Evolutionary conservation across 2,888 invertebrate genomes (phyloP), one percentile per base, ranked within the genome.

Genomic region (Brachypalpus laphriformis): DNA sequence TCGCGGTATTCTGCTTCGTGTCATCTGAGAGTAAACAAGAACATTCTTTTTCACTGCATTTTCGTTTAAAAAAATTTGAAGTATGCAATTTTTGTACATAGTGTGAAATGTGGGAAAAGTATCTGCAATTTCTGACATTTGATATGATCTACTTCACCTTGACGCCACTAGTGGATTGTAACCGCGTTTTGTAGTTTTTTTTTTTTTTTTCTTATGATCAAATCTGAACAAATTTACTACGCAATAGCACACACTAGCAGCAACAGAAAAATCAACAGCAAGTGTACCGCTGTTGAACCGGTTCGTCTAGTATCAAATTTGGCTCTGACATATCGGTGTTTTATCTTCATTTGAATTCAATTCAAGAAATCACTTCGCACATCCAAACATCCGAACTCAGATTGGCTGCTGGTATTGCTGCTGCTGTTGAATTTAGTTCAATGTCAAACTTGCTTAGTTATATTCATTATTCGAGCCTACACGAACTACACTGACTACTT

Each of bases 351-450:
- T 78, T 65, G 49, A 71, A 75, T 80, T 80, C 75, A 85, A 85
- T 78, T 4, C 5, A 68, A 57, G 63, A 80, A 75, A 63, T 70
- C 74, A 63, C 42, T 74, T 61, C 59, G 49, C 54, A 40, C 57
- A 57, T 49, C 72, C n/a, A 66, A 63, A 77, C 59, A 65, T 45
- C 45, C 37, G n/a, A 57, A 37, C 37, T n/a, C 11, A 57, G 57
- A 70, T 51, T 42, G 42, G 42, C 68, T 68, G 42, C 22, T 65
- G 22, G 70, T 68, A 42, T 57, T 70, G 56, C 63, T 70, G 22
- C 42, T 75, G 61, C 68, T 63, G 78, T n/a, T 78, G 78, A 75
- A 85, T 85, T 81, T 85, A 76, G 85, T 85, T 85, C 85, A 85
- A 85, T 85, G 85, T 85, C 85, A 85, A 61, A 85, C 70, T 59